Percentiles rank a stretch among this genome's conserved stretches.
Evolutionary conservation across 2,797 vertebrate species (phyloP).

Genomic region (Threskiornis aethiopicus): DNA sequence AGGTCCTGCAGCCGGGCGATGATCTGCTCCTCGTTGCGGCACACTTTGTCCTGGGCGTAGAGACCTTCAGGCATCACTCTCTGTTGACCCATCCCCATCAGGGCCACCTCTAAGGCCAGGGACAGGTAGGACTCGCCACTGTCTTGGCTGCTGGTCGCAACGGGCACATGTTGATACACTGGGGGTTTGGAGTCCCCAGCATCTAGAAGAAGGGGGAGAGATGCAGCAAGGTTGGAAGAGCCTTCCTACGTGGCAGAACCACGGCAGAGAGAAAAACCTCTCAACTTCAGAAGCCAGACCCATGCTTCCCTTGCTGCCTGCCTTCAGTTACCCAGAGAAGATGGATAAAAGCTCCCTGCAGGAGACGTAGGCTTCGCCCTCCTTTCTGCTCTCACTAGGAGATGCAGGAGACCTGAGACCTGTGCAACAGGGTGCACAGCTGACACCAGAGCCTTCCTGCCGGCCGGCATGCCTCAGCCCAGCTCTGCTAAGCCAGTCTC

Average conservation of each 20-base stretch:
- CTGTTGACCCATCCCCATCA: constrained; percentile 99
- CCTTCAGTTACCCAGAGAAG: not conserved
- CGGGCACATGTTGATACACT: constrained; percentile 91
- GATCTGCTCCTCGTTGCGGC: constrained; percentile 97
- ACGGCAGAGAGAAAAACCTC: not conserved
- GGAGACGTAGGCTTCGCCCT: not conserved
- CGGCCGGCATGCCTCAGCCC: not conserved
- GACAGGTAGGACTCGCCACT: constrained; percentile 91
- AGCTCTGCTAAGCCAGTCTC: not conserved
- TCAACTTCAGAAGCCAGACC: not conserved
- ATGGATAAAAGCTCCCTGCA: not conserved
- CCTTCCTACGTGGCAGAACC: not conserved
- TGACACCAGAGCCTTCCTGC: not conserved
- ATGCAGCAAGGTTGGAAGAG: not conserved
- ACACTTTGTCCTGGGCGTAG: constrained; percentile 97
- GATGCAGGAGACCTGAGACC: not conserved
- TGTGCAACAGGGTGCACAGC: not conserved
- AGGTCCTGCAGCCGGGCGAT: constrained; percentile 92
- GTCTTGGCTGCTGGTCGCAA: constrained; percentile 81
- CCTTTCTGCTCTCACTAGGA: not conserved
- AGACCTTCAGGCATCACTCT: constrained; percentile 97
- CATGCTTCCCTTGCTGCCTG: not conserved
- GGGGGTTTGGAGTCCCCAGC: constrained; percentile 88
- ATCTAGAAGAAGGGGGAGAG: constrained; percentile 74
- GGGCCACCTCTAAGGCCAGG: constrained; percentile 92